Evolutionary conservation across 2,797 vertebrate genomes (phyloP).

Genomic region (Falco naumanni): DNA sequence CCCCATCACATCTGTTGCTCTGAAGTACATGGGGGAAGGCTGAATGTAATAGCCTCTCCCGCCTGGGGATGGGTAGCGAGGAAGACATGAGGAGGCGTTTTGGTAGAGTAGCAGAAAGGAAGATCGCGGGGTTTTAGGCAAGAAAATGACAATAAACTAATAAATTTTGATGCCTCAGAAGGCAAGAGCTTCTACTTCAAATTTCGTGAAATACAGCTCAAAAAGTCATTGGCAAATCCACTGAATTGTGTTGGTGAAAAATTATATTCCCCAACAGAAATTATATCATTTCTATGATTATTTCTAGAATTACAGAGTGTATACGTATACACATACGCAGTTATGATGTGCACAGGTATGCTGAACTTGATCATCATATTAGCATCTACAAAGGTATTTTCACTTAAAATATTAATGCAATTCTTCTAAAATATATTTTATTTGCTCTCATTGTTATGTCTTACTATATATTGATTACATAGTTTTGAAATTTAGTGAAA

Average conservation of each 20-base stretch:
- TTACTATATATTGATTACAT: neutral
- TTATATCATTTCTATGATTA: rapidly evolving
- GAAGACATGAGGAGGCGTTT: neutral
- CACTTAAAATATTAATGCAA: neutral
- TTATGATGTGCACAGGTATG: neutral
- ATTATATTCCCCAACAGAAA: neutral
- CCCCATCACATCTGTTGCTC: rapidly evolving
- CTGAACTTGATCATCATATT: neutral
- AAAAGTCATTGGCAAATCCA: neutral
- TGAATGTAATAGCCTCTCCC: rapidly evolving
- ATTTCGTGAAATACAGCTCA: neutral
- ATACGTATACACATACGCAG: neutral
- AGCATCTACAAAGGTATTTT: neutral
- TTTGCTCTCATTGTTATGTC: neutral
- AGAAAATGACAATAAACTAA: neutral
- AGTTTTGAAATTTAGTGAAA: neutral
- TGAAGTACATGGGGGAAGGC: neutral
- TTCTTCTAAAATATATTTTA: neutral
- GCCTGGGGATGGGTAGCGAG: neutral
- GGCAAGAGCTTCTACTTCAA: neutral
- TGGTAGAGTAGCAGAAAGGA: neutral
- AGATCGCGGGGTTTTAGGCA: neutral
- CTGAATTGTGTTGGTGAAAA: neutral
- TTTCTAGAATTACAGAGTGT: neutral
- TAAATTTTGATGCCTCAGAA: neutral